These are phyloP conservation scores for Sparus aurata DNA, from an alignment of 2,797 vertebrate genomes.

Conservation along the genomic window DNA sequence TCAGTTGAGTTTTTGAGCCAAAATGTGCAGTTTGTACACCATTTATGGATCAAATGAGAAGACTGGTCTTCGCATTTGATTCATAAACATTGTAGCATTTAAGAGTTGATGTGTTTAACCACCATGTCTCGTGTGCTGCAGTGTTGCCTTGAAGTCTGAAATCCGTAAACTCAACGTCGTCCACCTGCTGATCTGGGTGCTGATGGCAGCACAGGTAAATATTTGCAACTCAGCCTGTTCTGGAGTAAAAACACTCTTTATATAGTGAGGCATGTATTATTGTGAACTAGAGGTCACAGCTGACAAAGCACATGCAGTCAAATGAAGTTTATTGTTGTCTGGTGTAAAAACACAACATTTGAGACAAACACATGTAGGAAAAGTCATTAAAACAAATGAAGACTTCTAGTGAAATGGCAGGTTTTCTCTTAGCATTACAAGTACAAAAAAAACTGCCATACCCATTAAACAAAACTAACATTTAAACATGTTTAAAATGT, in stretches of 20 bases:
- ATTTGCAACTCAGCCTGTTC: neutral
- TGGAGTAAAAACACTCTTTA: neutral
- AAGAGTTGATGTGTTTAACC: too few species aligned
- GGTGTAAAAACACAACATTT: too few species aligned
- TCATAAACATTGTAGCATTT: too few species aligned
- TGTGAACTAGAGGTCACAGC: constrained; percentile 3
- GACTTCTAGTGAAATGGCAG: too few species aligned
- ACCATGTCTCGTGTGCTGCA: constrained; percentile 44
- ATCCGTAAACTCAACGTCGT: constrained; percentile 95
- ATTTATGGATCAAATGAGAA: too few species aligned
- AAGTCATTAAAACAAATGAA: too few species aligned
- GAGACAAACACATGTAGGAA: too few species aligned
- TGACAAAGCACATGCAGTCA: neutral
- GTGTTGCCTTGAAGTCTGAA: constrained; percentile 89
- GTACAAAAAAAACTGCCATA: neutral
- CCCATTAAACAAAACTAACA: neutral
- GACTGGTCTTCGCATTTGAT: too few species aligned
- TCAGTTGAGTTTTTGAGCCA: too few species aligned
- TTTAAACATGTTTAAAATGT: neutral
- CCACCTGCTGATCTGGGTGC: constrained; percentile 91
- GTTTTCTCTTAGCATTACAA: too few species aligned
- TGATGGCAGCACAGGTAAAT: constrained; percentile 91
- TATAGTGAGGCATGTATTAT: neutral
- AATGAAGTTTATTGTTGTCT: too few species aligned
- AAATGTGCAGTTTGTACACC: too few species aligned